These are phyloP conservation scores for Andrena camellia DNA, from an alignment of 2,888 invertebrate genomes.

Conservation along the genomic window DNA sequence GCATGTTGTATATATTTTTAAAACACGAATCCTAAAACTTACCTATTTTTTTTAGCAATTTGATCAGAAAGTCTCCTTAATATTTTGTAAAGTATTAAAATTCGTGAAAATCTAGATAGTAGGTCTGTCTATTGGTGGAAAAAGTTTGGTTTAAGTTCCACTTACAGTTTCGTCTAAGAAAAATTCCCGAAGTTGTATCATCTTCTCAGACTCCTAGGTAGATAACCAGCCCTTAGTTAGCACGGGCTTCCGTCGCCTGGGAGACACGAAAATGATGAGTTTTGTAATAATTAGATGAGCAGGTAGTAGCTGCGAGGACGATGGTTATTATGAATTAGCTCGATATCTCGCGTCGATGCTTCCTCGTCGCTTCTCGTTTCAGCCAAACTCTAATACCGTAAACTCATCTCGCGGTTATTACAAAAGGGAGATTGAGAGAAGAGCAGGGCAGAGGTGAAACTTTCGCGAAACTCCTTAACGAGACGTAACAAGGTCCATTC, in stretches of 20 bases:
- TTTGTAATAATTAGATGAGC: conserved; percentile 47
- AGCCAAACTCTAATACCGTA: conserved; percentile 61
- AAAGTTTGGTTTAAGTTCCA: too few species aligned
- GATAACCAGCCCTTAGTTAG: conserved; percentile 37
- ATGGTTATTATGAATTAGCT: conserved; percentile 68
- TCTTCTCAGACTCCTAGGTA: too few species aligned
- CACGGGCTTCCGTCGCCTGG: neutral
- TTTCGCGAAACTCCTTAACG: conserved; percentile 77
- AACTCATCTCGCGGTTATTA: conserved; percentile 78
- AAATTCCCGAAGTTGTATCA: too few species aligned
- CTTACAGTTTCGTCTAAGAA: too few species aligned
- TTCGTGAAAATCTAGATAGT: too few species aligned
- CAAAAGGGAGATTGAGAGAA: conserved; percentile 70
- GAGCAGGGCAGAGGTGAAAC: conserved; percentile 62
- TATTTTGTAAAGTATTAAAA: too few species aligned
- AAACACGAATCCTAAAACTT: too few species aligned
- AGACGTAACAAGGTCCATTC: conserved; percentile 77
- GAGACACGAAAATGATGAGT: conserved; percentile 27
- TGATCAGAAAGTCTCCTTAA: too few species aligned
- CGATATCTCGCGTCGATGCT: conserved; percentile 61
- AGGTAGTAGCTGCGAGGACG: conserved; percentile 16
- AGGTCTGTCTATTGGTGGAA: too few species aligned
- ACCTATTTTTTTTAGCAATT: too few species aligned
- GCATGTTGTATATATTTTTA: too few species aligned
- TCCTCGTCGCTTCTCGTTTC: conserved; percentile 61